Percentiles rank a stretch among this genome's conserved stretches.
phyloP scores from a whole-genome alignment of 2,113 vertebrate genomes.

The Turdus rufiventris region DNA sequence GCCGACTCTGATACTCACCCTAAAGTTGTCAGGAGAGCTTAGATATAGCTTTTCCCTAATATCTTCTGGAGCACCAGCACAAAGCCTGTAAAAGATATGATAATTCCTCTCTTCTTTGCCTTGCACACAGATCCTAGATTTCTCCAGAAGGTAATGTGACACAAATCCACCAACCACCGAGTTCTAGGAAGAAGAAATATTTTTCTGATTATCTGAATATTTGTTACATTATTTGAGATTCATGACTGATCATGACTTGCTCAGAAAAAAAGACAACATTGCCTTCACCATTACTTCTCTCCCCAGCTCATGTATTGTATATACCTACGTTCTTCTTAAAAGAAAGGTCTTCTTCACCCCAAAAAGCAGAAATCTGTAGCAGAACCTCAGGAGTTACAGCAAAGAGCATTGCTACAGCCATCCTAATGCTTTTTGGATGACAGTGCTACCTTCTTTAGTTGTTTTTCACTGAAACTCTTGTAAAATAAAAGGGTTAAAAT shows the following conservation, averaged over 20 bases:
- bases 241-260: rapidly evolving
- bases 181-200: conserved; percentile 75
- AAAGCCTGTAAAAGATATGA: conserved; percentile 96
- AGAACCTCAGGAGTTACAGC: not conserved
- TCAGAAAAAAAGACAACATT: not conserved
- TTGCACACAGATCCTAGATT: conserved; percentile 96
- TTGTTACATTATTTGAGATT: not conserved
- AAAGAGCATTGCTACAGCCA: not conserved
- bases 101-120: conserved; percentile 96
- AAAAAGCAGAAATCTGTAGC: not conserved
- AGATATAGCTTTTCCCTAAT: conserved; percentile 89
- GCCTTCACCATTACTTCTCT: not conserved
- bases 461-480: not conserved
- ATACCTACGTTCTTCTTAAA: not conserved
- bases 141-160: conserved; percentile 97
- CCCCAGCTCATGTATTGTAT: not conserved
- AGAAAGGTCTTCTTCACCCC: not conserved
- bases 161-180: conserved; percentile 95
- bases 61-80: conserved; percentile 92
- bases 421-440: not conserved
- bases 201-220: not conserved
- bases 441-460: not conserved
- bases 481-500: not conserved
- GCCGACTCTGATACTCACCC: conserved; percentile 77
- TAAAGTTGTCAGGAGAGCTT: conserved; percentile 89